Base-by-base conservation (phyloP, 2,797 vertebrate genomes). In the Rhincodon typus region DNA sequence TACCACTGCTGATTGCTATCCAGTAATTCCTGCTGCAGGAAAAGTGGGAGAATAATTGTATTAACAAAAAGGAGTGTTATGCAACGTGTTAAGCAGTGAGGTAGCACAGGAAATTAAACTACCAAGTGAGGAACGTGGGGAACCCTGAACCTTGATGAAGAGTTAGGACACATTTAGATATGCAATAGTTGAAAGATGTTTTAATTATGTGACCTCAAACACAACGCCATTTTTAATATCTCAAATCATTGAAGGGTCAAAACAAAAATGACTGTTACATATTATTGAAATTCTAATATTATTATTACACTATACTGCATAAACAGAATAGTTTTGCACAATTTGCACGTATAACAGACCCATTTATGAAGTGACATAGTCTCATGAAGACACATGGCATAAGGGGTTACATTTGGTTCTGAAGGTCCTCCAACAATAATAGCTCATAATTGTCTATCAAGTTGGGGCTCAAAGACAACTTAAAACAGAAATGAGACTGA, bases 61-160 rank as follows among this genome's bases (percentile, higher is more conserved):
- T 84, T 84, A 82, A 46, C 46, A 46, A 91, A 62, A 34, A 38
- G 88, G 90, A 13, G 62, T 93, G 67, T 66, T 69, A 38, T 42
- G 62, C 90, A 93, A 69, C 10, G n/a, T 93, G n/a, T 93, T 93
- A 93, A 69, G 66, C 90, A 27, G 66, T 8, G 66, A 69, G 90
- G 62, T 38, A 23, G 87, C 62, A 67, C 90, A 69, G 90, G 66
- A 93, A 69, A 93, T 67, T 69, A 93, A 67, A 69, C 66, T 42
- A 1, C 19, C 38, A 25, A 42, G 25, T 3, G n/a, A 67, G n/a
- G 66, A 93, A 69, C 42, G 66, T 42, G 57, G 62, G n/a, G 34
- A 93, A 38, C 66, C 90, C 66, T 69, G n/a, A 62, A 69, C 62
- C 90, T 42, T 69, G 38, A 17, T 42, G n/a, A 93, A 93, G n/a